phyloP scores from a whole-genome alignment of 64 coral and sea anemone species.

The Catalaphyllia jardinei region DNA sequence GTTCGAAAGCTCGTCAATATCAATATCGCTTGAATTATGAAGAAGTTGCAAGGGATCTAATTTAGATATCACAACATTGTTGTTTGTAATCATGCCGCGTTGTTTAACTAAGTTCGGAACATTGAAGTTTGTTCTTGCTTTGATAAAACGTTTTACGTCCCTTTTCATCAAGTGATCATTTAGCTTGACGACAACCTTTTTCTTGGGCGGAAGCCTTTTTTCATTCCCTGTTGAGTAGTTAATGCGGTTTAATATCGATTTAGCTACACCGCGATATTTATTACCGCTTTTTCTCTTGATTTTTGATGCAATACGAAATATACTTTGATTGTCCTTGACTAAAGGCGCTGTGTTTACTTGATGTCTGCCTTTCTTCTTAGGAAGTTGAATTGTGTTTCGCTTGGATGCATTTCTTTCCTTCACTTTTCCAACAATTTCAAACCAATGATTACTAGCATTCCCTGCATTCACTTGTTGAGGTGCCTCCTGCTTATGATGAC shows the following conservation, averaged over 20 bases:
- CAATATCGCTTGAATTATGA: background rate
- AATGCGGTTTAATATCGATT: background rate
- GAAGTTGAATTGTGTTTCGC: background rate
- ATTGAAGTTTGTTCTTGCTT: background rate
- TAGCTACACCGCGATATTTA: background rate
- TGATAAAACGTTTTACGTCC: background rate
- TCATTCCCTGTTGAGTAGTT: background rate
- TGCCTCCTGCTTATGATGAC: background rate
- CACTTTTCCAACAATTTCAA: constrained; percentile 11
- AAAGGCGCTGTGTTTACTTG: background rate
- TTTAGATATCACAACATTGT: background rate
- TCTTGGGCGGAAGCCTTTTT: background rate
- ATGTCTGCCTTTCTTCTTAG: background rate
- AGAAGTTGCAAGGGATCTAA: background rate
- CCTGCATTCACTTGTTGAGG: background rate
- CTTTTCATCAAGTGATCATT: background rate
- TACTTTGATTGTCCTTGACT: background rate
- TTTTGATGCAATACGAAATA: background rate
- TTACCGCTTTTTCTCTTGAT: background rate
- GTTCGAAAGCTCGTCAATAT: background rate
- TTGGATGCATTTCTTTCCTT: background rate
- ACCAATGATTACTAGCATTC: constrained; percentile 11
- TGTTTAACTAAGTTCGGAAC: background rate
- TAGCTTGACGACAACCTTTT: background rate
- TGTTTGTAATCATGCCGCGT: background rate